Conservation (phyloP, 2,888 invertebrate species). For the Leucozona laternaria region DNA sequence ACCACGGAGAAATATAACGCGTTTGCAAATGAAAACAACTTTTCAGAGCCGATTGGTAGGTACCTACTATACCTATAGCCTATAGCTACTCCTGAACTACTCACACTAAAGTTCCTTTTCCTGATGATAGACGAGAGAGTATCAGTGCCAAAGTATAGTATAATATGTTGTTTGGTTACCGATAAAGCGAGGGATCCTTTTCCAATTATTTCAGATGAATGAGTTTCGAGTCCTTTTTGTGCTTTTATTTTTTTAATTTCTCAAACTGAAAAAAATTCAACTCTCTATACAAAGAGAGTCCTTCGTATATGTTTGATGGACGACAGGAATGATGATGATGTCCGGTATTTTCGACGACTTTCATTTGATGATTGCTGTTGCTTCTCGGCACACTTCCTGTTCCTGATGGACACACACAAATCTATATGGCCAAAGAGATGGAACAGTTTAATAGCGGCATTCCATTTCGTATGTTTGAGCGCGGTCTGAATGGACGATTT, state of each 20-base stretch:
- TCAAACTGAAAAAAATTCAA: constrained; percentile 31
- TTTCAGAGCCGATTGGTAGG: constrained; percentile 7
- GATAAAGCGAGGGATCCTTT: constrained; percentile 77
- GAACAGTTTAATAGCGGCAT: constrained; percentile 70
- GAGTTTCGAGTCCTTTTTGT: constrained; percentile 76
- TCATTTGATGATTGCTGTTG: constrained; percentile 72
- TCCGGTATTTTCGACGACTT: constrained; percentile 64
- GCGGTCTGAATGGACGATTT: constrained; percentile 22
- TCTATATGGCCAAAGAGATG: constrained; percentile 7
- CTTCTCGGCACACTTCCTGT: constrained; percentile 55
- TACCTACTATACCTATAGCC: background rate
- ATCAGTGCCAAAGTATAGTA: constrained; percentile 41
- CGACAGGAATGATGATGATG: constrained; percentile 56
- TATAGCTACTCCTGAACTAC: constrained; percentile 7
- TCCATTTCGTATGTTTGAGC: constrained; percentile 60
- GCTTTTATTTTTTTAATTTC: constrained; percentile 47
- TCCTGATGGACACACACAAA: background rate
- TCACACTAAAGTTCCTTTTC: constrained; percentile 22
- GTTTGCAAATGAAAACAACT: constrained; percentile 17
- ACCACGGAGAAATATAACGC: constrained; percentile 1
- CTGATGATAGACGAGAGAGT: constrained; percentile 32
- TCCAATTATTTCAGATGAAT: constrained; percentile 79
- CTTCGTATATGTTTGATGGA: constrained; percentile 18
- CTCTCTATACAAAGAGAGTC: constrained; percentile 41
- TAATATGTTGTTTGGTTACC: constrained; percentile 78